These are phyloP conservation scores for Gryon sp. DNA, from an alignment of 1,140 invertebrate genomes.

Conservation along the genomic window DNA sequence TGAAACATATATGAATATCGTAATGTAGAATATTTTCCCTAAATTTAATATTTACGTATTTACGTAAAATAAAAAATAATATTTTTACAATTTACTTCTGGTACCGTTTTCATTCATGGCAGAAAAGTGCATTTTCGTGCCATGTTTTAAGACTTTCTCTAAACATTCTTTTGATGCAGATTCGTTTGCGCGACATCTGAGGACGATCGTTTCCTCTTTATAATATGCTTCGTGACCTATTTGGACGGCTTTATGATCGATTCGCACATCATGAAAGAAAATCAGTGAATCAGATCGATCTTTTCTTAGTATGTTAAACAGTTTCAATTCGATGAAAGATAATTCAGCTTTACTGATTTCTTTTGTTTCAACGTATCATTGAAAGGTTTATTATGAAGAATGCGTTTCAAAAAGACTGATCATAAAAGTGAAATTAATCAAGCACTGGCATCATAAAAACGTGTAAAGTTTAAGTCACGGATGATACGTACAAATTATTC, in stretches of 20 bases:
- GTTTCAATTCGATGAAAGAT: background rate
- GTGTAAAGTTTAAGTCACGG: background rate
- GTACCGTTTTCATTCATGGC: background rate
- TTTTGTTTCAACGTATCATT: background rate
- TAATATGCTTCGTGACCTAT: constrained; percentile 60
- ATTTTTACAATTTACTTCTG: background rate
- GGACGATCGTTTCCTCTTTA: constrained; percentile 40
- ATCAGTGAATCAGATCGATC: constrained; percentile 23
- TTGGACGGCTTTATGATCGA: constrained; percentile 44
- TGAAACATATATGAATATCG: too few relatives aligned
- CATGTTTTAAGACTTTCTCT: constrained; percentile 68
- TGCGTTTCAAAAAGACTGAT: background rate
- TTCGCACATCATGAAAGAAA: constrained; percentile 14
- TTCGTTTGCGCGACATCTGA: constrained; percentile 24
- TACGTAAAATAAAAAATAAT: background rate
- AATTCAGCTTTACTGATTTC: background rate
- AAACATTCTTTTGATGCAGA: constrained; percentile 34
- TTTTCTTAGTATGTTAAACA: constrained; percentile 6
- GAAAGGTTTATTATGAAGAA: background rate
- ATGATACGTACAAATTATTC: background rate
- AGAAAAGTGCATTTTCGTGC: constrained; percentile 64
- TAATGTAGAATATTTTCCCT: too few relatives aligned
- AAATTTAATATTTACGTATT: too few relatives aligned
- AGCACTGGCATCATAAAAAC: background rate
- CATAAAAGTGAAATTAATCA: constrained; percentile 8